These are phyloP conservation scores for Simalia tracyae DNA, from an alignment of 2,797 vertebrate species.

Conservation along the genomic window DNA sequence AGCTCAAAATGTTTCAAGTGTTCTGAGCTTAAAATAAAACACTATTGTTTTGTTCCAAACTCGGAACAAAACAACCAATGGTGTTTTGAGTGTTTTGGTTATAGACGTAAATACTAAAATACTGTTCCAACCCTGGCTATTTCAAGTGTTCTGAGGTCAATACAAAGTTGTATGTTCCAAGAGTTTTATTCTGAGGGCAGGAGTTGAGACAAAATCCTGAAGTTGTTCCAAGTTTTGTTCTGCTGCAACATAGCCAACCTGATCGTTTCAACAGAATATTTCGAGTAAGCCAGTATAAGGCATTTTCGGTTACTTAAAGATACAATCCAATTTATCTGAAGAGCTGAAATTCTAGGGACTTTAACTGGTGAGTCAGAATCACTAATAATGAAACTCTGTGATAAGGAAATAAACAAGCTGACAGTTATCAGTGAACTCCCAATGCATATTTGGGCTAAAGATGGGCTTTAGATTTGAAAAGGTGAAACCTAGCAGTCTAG, in stretches of 20 bases:
- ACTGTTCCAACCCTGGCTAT: not conserved
- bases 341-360: conserved; percentile 5
- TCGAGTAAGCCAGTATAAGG: not conserved
- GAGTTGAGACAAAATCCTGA: not conserved
- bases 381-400: not conserved
- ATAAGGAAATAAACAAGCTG: not conserved
- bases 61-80: not conserved
- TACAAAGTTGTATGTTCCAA: not conserved
- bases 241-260: not conserved
- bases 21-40: not conserved
- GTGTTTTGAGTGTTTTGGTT: not conserved
- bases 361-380: not conserved
- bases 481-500: too few relatives aligned
- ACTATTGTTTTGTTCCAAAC: not conserved
- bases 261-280: not conserved
- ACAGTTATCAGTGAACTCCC: not conserved
- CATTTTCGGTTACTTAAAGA: not conserved
- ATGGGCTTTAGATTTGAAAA: not conserved
- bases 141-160: not conserved
- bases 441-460: not conserved
- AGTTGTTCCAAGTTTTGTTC: not conserved
- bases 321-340: not conserved
- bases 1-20: not conserved
- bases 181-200: not conserved
- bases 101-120: not conserved